Evolutionary conservation across 2,113 vertebrate genomes (phyloP).

Genomic region (Pluvialis apricaria): DNA sequence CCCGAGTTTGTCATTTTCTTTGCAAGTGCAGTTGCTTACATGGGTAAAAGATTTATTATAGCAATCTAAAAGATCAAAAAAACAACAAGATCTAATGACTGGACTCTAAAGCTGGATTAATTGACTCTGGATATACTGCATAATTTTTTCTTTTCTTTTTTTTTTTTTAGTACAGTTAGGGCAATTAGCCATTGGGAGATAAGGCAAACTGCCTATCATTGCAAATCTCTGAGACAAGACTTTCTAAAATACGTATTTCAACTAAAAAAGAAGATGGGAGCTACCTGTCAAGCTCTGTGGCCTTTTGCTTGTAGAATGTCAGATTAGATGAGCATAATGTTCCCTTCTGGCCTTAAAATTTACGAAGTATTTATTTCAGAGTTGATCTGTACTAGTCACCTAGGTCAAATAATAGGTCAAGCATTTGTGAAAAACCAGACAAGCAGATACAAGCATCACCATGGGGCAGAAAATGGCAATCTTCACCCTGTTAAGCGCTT

Average conservation of each 20-base stretch:
- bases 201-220: neutral
- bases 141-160: neutral
- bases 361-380: neutral
- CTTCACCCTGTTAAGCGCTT: neutral
- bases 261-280: neutral
- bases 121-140: neutral
- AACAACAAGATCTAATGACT: conserved; percentile 11
- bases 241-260: neutral
- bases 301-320: neutral
- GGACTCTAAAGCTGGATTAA: conserved; percentile 2
- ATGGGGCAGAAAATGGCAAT: neutral
- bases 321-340: neutral
- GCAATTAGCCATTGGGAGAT: conserved; percentile 1
- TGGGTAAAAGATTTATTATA: conserved; percentile 20
- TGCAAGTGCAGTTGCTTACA: neutral
- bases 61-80: conserved; percentile 18
- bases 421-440: neutral
- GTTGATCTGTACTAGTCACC: neutral
- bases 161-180: neutral
- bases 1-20: neutral
- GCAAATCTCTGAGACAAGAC: neutral
- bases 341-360: neutral
- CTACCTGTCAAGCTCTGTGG: neutral
- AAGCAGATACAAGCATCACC: neutral
- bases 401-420: conserved; percentile 7